Conservation (phyloP, 2,888 invertebrate genomes). For the Harpalus rubripes region DNA sequence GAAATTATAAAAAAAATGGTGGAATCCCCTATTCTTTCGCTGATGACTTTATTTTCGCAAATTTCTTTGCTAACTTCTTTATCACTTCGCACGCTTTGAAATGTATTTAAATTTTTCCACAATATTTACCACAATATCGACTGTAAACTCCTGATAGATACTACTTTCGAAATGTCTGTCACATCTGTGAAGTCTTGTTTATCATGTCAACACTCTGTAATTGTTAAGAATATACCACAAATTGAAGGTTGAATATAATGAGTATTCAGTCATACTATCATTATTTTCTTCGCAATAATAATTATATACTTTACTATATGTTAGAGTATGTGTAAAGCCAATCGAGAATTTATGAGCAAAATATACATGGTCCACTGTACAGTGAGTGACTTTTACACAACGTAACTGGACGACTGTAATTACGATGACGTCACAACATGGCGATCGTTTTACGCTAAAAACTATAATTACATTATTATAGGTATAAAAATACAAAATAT, state of each 20-base stretch:
- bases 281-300: background rate
- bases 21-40: background rate
- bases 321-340: too few species aligned
- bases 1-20: too few species aligned
- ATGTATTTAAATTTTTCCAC: background rate
- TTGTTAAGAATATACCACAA: constrained; percentile 51
- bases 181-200: background rate
- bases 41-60: background rate
- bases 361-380: too few species aligned
- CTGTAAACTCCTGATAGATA: background rate
- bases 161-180: background rate
- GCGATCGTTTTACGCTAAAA: too few species aligned
- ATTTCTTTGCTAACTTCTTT: background rate
- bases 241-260: constrained; percentile 59
- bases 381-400: too few species aligned
- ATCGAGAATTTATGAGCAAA: too few species aligned
- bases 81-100: background rate
- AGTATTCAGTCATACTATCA: constrained; percentile 38
- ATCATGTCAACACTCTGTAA: constrained; percentile 27
- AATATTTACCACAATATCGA: background rate
- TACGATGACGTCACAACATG: too few species aligned
- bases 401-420: too few species aligned
- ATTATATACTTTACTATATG: background rate
- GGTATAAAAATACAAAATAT: too few species aligned
- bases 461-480: too few species aligned